Evolutionary conservation across 2,113 vertebrate genomes (phyloP), one percentile per base, ranked within the genome.

Genomic region (Nerophis lumbriciformis): DNA sequence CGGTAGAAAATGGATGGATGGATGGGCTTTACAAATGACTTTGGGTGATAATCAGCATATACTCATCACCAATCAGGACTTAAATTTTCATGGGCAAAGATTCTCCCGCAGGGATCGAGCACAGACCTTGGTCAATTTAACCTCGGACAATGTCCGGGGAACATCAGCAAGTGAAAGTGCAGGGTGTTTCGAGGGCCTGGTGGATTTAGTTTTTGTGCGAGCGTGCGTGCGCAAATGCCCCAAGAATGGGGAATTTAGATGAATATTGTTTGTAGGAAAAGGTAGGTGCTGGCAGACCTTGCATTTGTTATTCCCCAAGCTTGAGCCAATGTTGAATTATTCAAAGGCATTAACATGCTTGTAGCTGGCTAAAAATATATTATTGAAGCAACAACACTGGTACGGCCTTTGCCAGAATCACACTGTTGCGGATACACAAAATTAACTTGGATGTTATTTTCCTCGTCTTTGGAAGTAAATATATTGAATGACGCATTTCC

Each of bases 261-360:
- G 45, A 48, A 65, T 76, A 64, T 49, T 63, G 54, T 72, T 73
- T 70, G 60, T 67, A 61, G 64, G 66, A 61, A 49, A 67, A 56
- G 63, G 39, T 76, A 68, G 64, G 39, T 53, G 47, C 56, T 65
- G 65, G 73, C 64, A 79, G 73, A 66, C 77, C 65, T 72, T 69
- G 63, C 56, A 73, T 72, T 68, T 61, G 51, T 74, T 80, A 74
- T 83, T 80, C 67, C 60, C 68, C 36, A 14, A 52, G 58, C 53
- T 65, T 69, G 49, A 82, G 39, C 60, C 73, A 81, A 58, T 58
- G 54, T 52, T 81, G 63, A 85, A 83, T 83, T 68, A 81, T 79
- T 79, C 64, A 85, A 59, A 63, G 19, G n/a, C 63, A 84, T 79
- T 76, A 68, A 66, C 56, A 77, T 63, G 52, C 50, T 77, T 75